These are phyloP conservation scores for Dryobota labecula DNA, from an alignment of 2,888 invertebrate species.

Conservation along the genomic window DNA sequence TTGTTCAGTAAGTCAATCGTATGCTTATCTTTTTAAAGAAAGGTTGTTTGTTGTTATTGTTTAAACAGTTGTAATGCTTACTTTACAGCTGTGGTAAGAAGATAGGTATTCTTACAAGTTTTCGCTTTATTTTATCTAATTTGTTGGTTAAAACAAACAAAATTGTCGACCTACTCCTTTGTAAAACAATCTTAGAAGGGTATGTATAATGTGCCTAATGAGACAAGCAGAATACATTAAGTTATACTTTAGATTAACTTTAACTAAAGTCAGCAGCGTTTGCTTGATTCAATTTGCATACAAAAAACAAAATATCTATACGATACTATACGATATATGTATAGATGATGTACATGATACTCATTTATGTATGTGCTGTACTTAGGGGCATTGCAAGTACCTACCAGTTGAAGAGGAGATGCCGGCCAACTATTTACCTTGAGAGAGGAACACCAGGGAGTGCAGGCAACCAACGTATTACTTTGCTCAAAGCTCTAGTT, in stretches of 20 bases:
- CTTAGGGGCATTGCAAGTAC: neutral
- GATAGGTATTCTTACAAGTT: no score
- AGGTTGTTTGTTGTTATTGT: neutral
- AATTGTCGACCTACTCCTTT: no score
- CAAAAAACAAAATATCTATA: neutral
- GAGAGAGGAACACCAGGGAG: neutral
- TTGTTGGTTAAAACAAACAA: no score
- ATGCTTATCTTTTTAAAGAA: neutral
- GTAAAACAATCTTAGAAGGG: no score
- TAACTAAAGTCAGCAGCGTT: neutral
- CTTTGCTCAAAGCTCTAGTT: conserved; percentile 5
- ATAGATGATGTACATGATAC: neutral
- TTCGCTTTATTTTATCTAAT: no score
- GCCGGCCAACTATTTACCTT: conserved; percentile 11
- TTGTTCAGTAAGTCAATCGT: neutral
- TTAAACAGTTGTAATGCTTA: no score
- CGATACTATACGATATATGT: neutral
- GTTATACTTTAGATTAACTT: neutral
- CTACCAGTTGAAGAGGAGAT: conserved; percentile 6
- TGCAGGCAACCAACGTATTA: conserved; percentile 39
- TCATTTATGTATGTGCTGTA: neutral
- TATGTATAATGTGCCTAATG: no score
- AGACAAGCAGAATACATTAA: neutral
- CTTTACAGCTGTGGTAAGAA: no score
- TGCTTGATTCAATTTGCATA: neutral